These are phyloP conservation scores for Ctenochaetus hawaiiensis DNA, from an alignment of 2,797 vertebrate species.

Conservation along the genomic window DNA sequence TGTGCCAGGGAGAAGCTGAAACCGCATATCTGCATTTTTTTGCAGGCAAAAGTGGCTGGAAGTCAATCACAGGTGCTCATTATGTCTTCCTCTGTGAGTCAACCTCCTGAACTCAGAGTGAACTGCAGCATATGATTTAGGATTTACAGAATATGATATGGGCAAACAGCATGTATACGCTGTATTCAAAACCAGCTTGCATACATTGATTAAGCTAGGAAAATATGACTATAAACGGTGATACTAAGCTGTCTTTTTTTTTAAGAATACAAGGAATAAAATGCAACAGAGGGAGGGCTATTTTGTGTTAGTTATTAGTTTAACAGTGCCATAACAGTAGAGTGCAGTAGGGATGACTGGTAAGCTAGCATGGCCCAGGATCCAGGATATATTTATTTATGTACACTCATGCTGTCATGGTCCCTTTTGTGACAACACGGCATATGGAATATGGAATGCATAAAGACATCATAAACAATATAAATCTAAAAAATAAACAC, in stretches of 20 bases:
- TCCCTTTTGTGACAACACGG: neutral
- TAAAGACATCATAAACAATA: slow-evolving; percentile 21
- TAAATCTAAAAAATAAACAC: slow-evolving; percentile 31
- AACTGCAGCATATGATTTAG: slow-evolving; percentile 59
- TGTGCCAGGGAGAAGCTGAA: slow-evolving; percentile 74
- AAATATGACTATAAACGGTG: slow-evolving; percentile 7
- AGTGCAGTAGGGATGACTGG: no score
- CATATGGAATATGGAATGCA: slow-evolving; percentile 22
- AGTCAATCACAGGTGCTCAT: slow-evolving; percentile 73
- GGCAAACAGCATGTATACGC: slow-evolving; percentile 37
- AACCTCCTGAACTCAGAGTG: slow-evolving; percentile 67
- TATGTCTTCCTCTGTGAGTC: slow-evolving; percentile 46
- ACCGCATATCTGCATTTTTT: slow-evolving; percentile 71
- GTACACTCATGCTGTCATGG: neutral
- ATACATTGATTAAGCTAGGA: neutral
- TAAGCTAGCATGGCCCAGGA: no score
- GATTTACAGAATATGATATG: slow-evolving; percentile 48
- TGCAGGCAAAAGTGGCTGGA: slow-evolving; percentile 61
- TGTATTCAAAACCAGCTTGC: slow-evolving; percentile 33
- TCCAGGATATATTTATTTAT: no score
- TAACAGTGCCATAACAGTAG: no score
- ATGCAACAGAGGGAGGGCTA: no score
- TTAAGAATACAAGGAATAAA: neutral
- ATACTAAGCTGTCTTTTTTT: neutral
- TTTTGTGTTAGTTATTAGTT: no score